These are phyloP conservation scores for Oreortyx pictus DNA, from an alignment of 2,797 vertebrate species.

Conservation along the genomic window DNA sequence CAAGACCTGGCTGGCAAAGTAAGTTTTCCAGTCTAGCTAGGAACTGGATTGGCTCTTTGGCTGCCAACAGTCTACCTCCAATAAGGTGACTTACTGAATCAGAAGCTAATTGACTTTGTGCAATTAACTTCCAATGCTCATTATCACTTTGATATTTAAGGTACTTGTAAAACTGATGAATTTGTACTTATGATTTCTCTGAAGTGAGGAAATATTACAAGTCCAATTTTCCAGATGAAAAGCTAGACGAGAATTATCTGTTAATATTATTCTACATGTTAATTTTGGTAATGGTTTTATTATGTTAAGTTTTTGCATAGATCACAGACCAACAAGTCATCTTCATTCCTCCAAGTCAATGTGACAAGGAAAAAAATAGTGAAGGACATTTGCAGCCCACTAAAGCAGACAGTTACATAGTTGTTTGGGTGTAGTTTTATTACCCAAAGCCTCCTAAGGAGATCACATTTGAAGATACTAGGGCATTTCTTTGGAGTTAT, in stretches of 20 bases:
- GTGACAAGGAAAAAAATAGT: not conserved
- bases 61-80: not conserved
- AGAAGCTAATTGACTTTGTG: conserved; percentile 11
- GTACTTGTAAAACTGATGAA: conserved; percentile 16
- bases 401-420: not conserved
- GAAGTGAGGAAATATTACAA: not conserved
- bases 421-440: not conserved
- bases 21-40: not conserved
- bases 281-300: conserved; percentile 31
- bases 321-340: conserved; percentile 1
- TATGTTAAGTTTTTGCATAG: conserved; percentile 23
- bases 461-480: no score
- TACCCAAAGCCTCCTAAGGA: not conserved
- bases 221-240: conserved; percentile 26
- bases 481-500: no score
- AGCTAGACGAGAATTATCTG: not conserved
- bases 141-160: conserved; percentile 3
- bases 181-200: not conserved
- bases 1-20: not conserved
- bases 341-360: not conserved
- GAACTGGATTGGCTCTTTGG: not conserved
- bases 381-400: not conserved
- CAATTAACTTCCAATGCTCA: conserved; percentile 20
- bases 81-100: conserved; percentile 31
- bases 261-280: conserved; percentile 31